Evolutionary conservation across 2,113 vertebrate genomes (phyloP), one percentile per base, ranked within the genome.

Genomic region (Zosterops japonicus): DNA sequence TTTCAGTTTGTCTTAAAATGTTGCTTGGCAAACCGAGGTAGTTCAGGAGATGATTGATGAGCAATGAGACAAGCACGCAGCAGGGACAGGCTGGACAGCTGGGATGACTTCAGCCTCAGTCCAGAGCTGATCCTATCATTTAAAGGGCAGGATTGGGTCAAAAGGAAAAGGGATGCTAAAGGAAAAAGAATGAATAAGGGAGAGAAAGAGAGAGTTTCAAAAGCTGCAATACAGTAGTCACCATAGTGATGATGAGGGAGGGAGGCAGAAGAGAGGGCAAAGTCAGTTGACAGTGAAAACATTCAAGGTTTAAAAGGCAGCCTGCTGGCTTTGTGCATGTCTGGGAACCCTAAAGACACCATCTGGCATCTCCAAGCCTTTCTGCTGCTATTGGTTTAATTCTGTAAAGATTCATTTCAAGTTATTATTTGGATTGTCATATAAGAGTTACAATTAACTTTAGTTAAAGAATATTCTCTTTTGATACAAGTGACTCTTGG

Each of bases 21-120:
- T 78, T 92, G 91, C 89, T 84, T 78, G 80, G 86, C 91, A 94
- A 92, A 95, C 55, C 0, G n/a, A 93, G 52, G 94, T 91, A 83
- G 44, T 78, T 84, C 80, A 90, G 83, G 91, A 89, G 80, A 84
- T 92, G 95, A 97, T 82, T 92, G 95, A 96, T 97, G 96, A 95
- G 89, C 91, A 89, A 91, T 69, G 91, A 96, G 91, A 87, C 63
- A 94, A 93, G 64, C 91, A 89, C 1, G 14, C 68, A 78, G 83
- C 83, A 78, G 83, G 59, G 86, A 88, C 76, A 94, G 83, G 85
- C 90, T 87, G 96, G 91, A 95, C 91, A 96, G 92, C 88, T 83
- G 86, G 65, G 60, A 93, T 94, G 93, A 96, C 83, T 96, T 97
- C 95, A 97, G 93, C 72, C 65, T 92, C 64, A 52, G 83, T n/a